Evolutionary conservation across 2,797 vertebrate species (phyloP).

Genomic region (Paramormyrops hopkinsi): DNA sequence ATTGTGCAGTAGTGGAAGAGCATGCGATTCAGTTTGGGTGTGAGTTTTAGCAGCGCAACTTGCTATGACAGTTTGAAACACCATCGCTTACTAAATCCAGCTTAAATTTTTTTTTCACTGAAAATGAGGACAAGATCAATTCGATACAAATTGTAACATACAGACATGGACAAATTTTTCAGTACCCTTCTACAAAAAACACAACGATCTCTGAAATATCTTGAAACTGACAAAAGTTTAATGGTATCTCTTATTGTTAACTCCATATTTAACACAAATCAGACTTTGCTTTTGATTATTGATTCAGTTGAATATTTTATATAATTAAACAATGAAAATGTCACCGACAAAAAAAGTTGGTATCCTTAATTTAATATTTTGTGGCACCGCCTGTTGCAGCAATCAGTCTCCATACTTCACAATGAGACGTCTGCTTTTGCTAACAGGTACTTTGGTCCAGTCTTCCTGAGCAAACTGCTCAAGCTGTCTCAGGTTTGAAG

Average conservation of each 20-base stretch:
- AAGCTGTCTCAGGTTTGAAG: not conserved
- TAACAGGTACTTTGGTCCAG: not conserved
- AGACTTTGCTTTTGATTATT: not conserved
- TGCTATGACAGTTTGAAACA: not conserved
- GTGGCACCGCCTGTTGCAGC: not conserved
- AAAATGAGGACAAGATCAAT: not conserved
- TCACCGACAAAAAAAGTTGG: not conserved
- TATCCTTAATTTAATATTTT: not conserved
- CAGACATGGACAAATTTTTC: not conserved
- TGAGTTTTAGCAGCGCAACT: not conserved
- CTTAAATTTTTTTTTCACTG: not conserved
- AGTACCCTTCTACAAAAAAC: not conserved
- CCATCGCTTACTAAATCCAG: not conserved
- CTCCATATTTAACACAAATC: not conserved
- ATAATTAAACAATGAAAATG: not conserved
- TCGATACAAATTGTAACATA: not conserved
- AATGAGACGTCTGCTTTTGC: not conserved
- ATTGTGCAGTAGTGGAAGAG: not conserved
- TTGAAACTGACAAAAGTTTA: not conserved
- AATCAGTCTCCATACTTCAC: not conserved
- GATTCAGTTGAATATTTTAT: not conserved
- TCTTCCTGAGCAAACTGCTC: not conserved
- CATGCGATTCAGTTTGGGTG: not conserved
- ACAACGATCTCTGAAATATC: not conserved
- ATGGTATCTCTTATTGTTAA: not conserved